A percentile compares a stretch with the other conserved stretches of the same genome.
These are phyloP conservation scores for Epinephelus fuscoguttatus DNA, from an alignment of 2,113 vertebrate genomes.

Conservation along the genomic window DNA sequence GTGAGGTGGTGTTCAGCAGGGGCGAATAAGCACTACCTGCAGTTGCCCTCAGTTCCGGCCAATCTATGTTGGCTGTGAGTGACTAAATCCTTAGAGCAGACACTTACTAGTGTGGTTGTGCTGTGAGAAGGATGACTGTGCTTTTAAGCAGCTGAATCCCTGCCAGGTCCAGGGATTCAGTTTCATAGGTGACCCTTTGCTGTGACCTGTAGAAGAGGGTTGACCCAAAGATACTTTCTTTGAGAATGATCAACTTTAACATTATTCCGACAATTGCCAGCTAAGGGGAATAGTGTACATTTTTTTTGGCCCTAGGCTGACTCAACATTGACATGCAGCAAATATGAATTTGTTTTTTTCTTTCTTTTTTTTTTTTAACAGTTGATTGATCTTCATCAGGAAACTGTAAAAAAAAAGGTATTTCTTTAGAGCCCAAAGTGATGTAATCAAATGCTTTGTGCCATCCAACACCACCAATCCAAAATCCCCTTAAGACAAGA, in stretches of 20 bases:
- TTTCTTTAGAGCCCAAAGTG: too few relatives aligned
- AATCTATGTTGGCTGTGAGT: conserved; percentile 2
- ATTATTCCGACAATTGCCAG: neutral
- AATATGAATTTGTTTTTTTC: too few relatives aligned
- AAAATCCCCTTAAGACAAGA: too few relatives aligned
- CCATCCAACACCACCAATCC: too few relatives aligned
- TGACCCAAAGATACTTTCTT: neutral
- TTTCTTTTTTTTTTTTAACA: too few relatives aligned
- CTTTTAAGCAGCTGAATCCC: too few relatives aligned
- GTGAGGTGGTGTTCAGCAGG: neutral
- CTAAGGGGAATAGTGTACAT: too few relatives aligned
- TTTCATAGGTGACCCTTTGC: neutral
- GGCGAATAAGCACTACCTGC: conserved; percentile 1
- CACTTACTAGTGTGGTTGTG: neutral
- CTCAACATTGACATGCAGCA: too few relatives aligned
- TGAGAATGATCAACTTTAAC: neutral
- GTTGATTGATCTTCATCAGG: too few relatives aligned
- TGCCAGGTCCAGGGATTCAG: neutral
- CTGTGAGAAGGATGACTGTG: neutral
- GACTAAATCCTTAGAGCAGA: neutral
- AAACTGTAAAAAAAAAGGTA: too few relatives aligned
- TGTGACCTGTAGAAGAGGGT: neutral
- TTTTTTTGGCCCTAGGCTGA: neutral
- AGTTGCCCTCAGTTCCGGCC: conserved; percentile 14
- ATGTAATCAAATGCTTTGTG: too few relatives aligned